Base-by-base conservation (phyloP, 2,888 invertebrate species). In the Leuctra nigra region DNA sequence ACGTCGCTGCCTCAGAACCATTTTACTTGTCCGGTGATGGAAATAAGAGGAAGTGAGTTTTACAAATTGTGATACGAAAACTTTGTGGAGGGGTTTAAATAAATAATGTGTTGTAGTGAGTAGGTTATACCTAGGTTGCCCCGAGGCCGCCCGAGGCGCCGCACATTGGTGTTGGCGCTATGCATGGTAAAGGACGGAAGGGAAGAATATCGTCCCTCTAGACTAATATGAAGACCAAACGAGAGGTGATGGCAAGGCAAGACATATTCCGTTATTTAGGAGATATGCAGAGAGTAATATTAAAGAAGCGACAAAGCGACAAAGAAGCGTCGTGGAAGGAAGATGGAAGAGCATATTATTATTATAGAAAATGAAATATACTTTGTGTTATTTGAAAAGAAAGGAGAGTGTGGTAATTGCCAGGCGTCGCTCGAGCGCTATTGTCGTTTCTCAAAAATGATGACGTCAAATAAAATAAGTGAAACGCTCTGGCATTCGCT, bases 21-120 rank as follows among this genome's bases (percentile, higher is more conserved):
- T n/a, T 38, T 11, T 14, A 38, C 38, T n/a, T 14, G 6, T 29
- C 29, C 13, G 14, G n/a, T 14, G 38, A 38, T 11, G 16, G 16
- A 38, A 38, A 38, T 38, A 38, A n/a, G 4, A 38, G n/a, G 16
- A 11, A 11, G 38, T n/a, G 23, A 44, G 20, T 44, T 48, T 48
- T 29, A 48, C 29, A 48, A 48, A 48, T 48, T 14, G 48, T 33
- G 48, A 48, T 48, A 48, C 29, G 48, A 48, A 48, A 48, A 48
- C 29, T 48, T 48, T 48, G 48, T 14, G 33, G 20, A 22, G 44
- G n/a, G n/a, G 44, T 44, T 44, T 44, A 44, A 44, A 44, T 44
- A 44, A 44, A 44, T 44, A n/a, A 44, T 44, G 13, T n/a, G 22
- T n/a, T 44, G 18, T 44, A 20, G 44, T 23, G 18, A n/a, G 44